phyloP scores from a whole-genome alignment of 2,888 invertebrate species.

The Netelia melanura region DNA sequence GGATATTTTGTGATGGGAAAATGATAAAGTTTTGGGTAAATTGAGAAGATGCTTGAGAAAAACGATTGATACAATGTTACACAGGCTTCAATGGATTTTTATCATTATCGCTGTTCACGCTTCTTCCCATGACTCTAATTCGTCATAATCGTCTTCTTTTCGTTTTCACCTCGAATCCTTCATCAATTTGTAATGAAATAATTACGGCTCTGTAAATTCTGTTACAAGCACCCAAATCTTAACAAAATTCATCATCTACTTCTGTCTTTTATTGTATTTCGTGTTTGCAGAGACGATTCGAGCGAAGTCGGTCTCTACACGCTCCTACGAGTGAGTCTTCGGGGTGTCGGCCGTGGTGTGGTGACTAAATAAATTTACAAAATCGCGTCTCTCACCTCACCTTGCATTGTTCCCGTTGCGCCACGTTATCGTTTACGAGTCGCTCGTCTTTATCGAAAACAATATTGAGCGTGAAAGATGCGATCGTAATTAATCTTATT shows the following conservation, averaged over 20 bases:
- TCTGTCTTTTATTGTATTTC: conserved; percentile 50
- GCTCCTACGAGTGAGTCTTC: conserved; percentile 51
- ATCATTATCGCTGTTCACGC: conserved; percentile 21
- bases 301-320: conserved; percentile 60
- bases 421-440: not conserved
- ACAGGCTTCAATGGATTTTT: conserved; percentile 39
- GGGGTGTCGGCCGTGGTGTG: conserved; percentile 63
- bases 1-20: not conserved
- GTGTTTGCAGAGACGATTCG: conserved; percentile 72
- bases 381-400: not conserved
- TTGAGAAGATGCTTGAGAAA: no score
- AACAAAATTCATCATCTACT: not conserved
- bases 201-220: conserved; percentile 49
- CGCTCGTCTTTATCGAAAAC: not conserved
- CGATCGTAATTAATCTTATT: no score
- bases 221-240: conserved; percentile 32
- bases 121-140: conserved; percentile 10
- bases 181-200: conserved; percentile 41
- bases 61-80: not conserved
- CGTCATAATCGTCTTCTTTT: conserved; percentile 34
- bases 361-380: conserved; percentile 4
- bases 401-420: not conserved
- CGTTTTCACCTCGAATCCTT: conserved; percentile 28
- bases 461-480: no score
- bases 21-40: not conserved